These are phyloP conservation scores for Globia sparganii DNA, from an alignment of 2,888 invertebrate genomes.

Conservation along the genomic window DNA sequence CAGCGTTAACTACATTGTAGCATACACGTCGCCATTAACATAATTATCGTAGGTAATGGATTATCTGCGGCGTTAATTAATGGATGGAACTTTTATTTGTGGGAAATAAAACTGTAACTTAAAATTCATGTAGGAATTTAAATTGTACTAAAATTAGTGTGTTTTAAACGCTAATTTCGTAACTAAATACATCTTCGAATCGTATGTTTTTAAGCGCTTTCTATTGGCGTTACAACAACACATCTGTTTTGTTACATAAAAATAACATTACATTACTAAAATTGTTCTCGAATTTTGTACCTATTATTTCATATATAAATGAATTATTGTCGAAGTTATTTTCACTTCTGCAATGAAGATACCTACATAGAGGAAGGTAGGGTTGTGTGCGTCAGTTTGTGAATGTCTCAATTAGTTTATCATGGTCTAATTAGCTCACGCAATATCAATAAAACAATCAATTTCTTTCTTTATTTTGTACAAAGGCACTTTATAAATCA, in stretches of 20 bases:
- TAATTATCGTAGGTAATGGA: conserved; percentile 22
- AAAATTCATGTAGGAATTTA: not conserved
- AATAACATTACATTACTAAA: not conserved
- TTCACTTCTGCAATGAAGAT: not conserved
- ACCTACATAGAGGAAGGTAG: not conserved
- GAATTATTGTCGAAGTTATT: not conserved
- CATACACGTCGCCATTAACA: conserved; percentile 15
- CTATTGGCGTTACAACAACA: not conserved
- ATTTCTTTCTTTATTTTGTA: not conserved
- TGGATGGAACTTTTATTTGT: not conserved
- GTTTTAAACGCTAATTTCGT: not conserved
- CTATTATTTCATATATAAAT: not conserved
- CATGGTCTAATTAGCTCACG: not conserved
- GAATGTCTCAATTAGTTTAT: not conserved
- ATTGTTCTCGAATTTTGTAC: not conserved
- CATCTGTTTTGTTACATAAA: not conserved
- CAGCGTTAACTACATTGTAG: conserved; percentile 15
- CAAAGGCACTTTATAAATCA: not conserved
- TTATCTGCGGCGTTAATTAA: conserved; percentile 1
- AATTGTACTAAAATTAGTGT: not conserved
- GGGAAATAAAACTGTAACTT: not conserved
- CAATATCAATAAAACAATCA: not conserved
- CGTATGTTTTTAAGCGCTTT: not conserved
- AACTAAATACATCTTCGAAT: not conserved
- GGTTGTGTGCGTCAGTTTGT: not conserved